Evolutionary conservation across 2,113 vertebrate genomes (phyloP).

Genomic region (Albula goreensis): DNA sequence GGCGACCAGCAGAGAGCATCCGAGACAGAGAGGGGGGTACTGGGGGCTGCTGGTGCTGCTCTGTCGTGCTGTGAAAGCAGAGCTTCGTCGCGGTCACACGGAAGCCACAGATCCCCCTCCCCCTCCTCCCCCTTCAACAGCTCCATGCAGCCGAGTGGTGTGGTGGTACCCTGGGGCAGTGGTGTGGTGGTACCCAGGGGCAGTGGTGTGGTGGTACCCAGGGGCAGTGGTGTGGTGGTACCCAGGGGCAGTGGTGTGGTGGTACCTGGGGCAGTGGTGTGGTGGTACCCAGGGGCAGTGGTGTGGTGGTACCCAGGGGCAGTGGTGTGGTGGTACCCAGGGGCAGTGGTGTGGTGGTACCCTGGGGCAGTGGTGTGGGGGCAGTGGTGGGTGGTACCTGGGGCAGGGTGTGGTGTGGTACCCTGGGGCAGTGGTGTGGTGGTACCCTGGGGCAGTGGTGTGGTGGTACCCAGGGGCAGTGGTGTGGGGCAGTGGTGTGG

Average conservation of each 20-base stretch:
- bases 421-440: neutral
- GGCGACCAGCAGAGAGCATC: neutral
- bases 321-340: neutral
- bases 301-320: neutral
- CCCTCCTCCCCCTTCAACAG: no score
- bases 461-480: neutral
- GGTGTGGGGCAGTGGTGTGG: no score
- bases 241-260: neutral
- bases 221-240: neutral
- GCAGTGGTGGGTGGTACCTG: no score
- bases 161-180: neutral
- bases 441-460: constrained; percentile 8
- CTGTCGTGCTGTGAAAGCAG: neutral
- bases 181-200: neutral
- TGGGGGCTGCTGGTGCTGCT: neutral
- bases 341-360: neutral
- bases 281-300: neutral
- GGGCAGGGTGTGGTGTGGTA: no score
- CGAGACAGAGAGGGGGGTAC: neutral
- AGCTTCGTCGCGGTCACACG: constrained; percentile 12
- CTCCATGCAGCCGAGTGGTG: neutral
- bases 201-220: neutral
- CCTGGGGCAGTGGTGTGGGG: neutral
- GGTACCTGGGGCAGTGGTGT: constrained; percentile 9
- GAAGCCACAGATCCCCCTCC: neutral